These are phyloP conservation scores for Plecturocebus donacophilus DNA, from an alignment of 2,113 vertebrate species.

Conservation along the genomic window DNA sequence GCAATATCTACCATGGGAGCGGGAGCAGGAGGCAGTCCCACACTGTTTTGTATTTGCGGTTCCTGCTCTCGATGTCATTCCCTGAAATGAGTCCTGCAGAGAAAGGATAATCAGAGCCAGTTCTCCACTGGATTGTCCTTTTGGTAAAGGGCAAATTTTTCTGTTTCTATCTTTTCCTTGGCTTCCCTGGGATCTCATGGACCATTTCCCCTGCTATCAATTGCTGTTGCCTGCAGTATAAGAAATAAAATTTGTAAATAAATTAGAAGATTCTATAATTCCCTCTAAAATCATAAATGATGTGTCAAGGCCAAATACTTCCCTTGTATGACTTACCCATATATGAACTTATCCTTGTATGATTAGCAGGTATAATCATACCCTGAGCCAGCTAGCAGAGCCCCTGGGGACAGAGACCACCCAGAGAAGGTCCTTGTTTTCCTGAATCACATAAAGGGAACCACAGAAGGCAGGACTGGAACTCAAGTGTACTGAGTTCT, in stretches of 20 bases:
- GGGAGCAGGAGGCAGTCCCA: background rate
- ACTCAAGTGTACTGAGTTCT: background rate
- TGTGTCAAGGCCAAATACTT: background rate
- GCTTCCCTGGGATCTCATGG: conserved; percentile 49
- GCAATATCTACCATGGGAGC: background rate
- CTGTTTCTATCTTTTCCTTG: conserved; percentile 54
- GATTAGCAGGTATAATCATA: background rate
- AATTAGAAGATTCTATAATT: conserved; percentile 20
- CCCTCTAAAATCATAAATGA: conserved; percentile 29
- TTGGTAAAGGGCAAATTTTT: conserved; percentile 65
- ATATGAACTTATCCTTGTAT: too few species aligned
- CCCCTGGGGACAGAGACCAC: background rate
- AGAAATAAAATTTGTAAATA: conserved; percentile 44
- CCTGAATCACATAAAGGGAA: background rate
- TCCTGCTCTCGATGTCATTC: background rate
- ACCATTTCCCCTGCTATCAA: conserved; percentile 49
- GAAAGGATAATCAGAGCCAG: conserved; percentile 57
- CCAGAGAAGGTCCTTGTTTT: background rate
- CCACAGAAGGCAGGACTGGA: background rate
- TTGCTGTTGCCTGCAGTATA: conserved; percentile 45
- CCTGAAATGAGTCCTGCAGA: conserved; percentile 40
- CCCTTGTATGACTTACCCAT: background rate
- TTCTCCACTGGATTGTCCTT: conserved; percentile 56
- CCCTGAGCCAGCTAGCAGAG: background rate
- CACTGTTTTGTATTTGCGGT: background rate